Evolutionary conservation across 1,140 invertebrate genomes (phyloP), one percentile per base, ranked within the genome.

Genomic region (Dendroctonus ponderosae): DNA sequence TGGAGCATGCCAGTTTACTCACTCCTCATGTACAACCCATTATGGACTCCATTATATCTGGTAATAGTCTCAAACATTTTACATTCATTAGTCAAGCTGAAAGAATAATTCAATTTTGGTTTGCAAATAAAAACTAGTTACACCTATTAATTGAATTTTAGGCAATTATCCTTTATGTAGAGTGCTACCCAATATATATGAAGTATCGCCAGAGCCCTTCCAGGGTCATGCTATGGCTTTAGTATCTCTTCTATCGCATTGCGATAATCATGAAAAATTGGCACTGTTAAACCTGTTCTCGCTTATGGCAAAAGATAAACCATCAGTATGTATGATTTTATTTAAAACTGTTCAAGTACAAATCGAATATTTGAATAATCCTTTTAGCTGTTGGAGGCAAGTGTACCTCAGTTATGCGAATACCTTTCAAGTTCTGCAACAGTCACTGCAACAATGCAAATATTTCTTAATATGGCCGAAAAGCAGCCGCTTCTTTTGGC

Each of bases 21-120:
- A 91, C 92, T 65, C 85, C 89, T 54, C 91, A 96, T 81, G 89
- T 94, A 59, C 88, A 94, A 66, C 88, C 91, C 5, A 94, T 97
- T 49, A 91, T 97, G 79, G 89, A 91, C 75, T 94, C 91, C 65
- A 91, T 96, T 60, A 88, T 94, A 73, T 87, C 90, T 75, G 92
- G 91, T 91, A 77, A 74, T 59, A 6, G 5, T 43, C 7, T 44
- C 7, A 26, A 26, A 26, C 26, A 26, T n/a, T n/a, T n/a, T n/a
- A n/a, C n/a, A n/a, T 26, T 26, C 26, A 26, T 26, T 26, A n/a
- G n/a, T n/a, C n/a, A 26, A 26, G 26, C 4, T 9, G 8, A 46
- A 46, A 4, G 8, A 46, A 11, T 46, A 46, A 12, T 46, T 46
- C n/a, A n/a, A n/a, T n/a, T 46, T 46, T 46, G 8, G 12, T 46